A percentile compares a stretch with the other conserved stretches of the same genome.
phyloP scores from a whole-genome alignment of 2,888 invertebrate genomes.

The Muschampia staudingeri region DNA sequence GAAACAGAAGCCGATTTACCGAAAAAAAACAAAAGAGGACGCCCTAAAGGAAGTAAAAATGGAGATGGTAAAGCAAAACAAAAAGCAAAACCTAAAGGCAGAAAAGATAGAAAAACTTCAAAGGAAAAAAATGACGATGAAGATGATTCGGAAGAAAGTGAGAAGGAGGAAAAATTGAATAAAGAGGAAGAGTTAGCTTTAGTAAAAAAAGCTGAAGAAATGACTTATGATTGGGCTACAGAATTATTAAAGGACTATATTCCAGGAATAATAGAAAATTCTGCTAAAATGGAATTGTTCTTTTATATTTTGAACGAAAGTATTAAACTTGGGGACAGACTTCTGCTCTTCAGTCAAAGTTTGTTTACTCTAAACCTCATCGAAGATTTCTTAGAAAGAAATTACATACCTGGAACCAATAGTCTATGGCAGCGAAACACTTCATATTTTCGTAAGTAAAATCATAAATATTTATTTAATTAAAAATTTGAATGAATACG shows the following conservation, averaged over 20 bases:
- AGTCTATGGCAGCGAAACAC: conserved; percentile 96
- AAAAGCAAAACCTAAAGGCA: conserved; percentile 84
- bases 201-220: conserved; percentile 94
- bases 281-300: conserved; percentile 98
- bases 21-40: conserved; percentile 80
- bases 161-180: conserved; percentile 91
- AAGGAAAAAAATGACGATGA: conserved; percentile 91
- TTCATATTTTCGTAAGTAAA: conserved; percentile 97
- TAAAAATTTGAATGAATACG: no score
- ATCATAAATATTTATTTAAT: background rate
- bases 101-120: conserved; percentile 86
- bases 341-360: conserved; percentile 99
- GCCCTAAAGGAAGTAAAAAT: conserved; percentile 81
- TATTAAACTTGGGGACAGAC: conserved; percentile 96
- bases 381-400: conserved; percentile 97
- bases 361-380: conserved; percentile 98
- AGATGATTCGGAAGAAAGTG: conserved; percentile 89
- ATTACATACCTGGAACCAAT: conserved; percentile 93
- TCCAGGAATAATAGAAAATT: conserved; percentile 97
- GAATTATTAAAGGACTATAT: conserved; percentile 96
- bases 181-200: conserved; percentile 91
- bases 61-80: conserved; percentile 78
- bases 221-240: conserved; percentile 97
- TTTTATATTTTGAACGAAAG: conserved; percentile 98
- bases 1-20: conserved; percentile 81